Base-by-base conservation (phyloP, 2,113 vertebrate species). In the Rattus norvegicus region DNA sequence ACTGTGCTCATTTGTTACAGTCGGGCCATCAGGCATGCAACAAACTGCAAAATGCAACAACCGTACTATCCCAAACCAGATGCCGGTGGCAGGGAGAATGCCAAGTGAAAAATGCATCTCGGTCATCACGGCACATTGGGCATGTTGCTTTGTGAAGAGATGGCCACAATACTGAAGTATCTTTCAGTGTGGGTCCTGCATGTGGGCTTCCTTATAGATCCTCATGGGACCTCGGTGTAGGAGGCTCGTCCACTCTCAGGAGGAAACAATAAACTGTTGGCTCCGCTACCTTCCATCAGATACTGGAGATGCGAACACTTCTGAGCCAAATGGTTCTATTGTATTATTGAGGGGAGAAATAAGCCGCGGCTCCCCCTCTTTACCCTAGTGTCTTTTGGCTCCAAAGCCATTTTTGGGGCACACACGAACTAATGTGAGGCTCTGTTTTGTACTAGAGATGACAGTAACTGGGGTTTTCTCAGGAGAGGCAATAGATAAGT, bases 41-140 rank as follows among this genome's bases (percentile, higher is more conserved):
- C 88, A 63, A 93, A 88, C 11, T 95, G 83, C 70, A 92, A 90
- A 93, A 56, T 67, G 59, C 84, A 97, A 85, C 49, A 11, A 88
- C 1, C 4, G 90, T 52, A 77, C 56, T 16, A 61, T 67, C 20
- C 63, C 10, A 90, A 92, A 77, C 16, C 61, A 96, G 70, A 77
- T 67, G 30, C 49, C 19, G 22, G 24, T 61, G 7, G 24, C 22
- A 61, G 47, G 49, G 43, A 77, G 36, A 75, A 0, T 43, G 39
- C 72, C 49, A 69, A 87, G 19, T 54, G 81, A 89, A 93, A 88
- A 77, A 73, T 7, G 36, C 52, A 67, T 33, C 59, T 80, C 0
- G 0, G 36, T 94, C 76, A 59, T 61, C 16, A 1, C 19, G 56
- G 80, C 39, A 47, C 47, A 30, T 24, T n/a, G 43, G 52, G 30